Percentiles rank a stretch among this genome's conserved stretches.
Conservation (phyloP, 2,888 invertebrate species). For the Oscheius onirici region DNA sequence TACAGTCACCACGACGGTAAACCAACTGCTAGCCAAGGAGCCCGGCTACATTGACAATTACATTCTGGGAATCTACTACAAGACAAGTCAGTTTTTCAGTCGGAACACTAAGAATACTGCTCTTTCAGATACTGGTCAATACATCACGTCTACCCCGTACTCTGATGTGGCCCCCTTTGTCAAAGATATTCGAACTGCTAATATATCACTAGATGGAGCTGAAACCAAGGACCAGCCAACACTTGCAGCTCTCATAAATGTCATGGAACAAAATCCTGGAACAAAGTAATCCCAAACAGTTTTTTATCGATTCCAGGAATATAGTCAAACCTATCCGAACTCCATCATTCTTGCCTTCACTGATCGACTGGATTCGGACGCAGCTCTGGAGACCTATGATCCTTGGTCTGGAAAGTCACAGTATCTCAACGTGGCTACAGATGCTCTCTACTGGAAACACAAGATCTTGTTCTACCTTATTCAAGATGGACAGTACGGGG, state of each 20-base stretch:
- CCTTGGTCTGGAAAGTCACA: neutral
- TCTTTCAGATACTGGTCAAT: neutral
- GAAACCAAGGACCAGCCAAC: neutral
- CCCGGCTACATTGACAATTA: no score
- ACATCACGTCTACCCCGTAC: neutral
- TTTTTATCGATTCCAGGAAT: neutral
- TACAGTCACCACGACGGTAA: neutral
- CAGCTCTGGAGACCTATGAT: neutral
- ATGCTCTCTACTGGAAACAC: neutral
- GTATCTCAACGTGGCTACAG: neutral
- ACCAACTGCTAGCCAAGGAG: no score
- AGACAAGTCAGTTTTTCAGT: no score
- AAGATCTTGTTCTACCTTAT: slow-evolving; percentile 8
- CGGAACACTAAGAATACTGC: neutral
- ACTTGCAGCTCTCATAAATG: neutral
- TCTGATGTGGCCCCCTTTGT: neutral
- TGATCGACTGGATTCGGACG: neutral
- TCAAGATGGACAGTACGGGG: neutral
- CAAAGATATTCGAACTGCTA: neutral
- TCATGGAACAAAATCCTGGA: neutral
- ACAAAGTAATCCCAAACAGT: neutral
- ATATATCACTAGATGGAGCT: neutral
- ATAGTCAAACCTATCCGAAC: neutral
- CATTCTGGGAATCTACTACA: no score
- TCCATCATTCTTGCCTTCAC: slow-evolving; percentile 2